Evolutionary conservation across 2,113 vertebrate genomes (phyloP), one percentile per base, ranked within the genome.

Genomic region (Ammodytes marinus): DNA sequence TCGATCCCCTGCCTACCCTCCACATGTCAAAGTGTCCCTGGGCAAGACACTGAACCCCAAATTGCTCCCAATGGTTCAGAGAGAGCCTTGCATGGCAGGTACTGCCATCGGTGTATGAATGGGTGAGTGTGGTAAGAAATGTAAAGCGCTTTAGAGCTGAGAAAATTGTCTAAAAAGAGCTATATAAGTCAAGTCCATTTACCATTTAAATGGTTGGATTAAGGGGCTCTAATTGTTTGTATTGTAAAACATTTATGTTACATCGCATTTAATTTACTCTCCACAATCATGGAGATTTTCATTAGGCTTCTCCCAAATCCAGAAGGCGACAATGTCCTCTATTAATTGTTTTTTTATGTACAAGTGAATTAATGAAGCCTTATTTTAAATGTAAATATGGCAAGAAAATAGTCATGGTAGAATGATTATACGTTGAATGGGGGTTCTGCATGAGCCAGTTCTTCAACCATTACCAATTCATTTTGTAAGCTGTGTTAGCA

Each of bases 401-500:
- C 11, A 19, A 42, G n/a, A 35, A 45, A 2, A n/a, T n/a, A 4
- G 12, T 14, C n/a, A 1, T 61, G 7, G 7, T 63, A 2, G 15
- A 45, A 43, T 19, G 10, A 46, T 12, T 19, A 11, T 12, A 11
- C 8, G 5, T 6, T 58, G 3, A 27, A 72, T 43, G n/a, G 11
- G 0, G 39, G 4, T 2, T 43, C 15, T 27, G 35, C 49, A 64
- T 10, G 4, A 47, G 15, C 27, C 49, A 50, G 17, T 35, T n/a
- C 46, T 45, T 53, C 17, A 39, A 11, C 14, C 14, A 39, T 10
- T 54, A 15, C 14, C 46, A 63, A 15, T 12, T 40, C 17, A 6
- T 71, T 72, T 68, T 59, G 43, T 14, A 19, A 60, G 42, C 13
- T 50, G 40, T 58, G 50, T 64, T 46, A 60, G 49, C 42, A 69